A percentile compares a stretch with the other conserved stretches of the same genome.
Evolutionary conservation across 35 echinoderm and acorn worm species (phyloP).

Genomic region (Apostichopus parvimensis): DNA sequence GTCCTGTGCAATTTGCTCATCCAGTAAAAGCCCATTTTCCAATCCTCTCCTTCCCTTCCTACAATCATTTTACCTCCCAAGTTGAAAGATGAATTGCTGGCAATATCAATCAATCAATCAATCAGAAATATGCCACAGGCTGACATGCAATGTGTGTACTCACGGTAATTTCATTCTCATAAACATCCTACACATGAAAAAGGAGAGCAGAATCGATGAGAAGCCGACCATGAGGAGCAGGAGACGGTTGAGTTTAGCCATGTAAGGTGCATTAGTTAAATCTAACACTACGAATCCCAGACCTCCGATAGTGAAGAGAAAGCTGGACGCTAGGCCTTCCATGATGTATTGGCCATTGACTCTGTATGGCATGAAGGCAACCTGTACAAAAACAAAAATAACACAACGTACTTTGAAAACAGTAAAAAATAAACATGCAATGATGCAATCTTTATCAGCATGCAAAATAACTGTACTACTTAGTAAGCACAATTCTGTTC

Average conservation of each 20-base stretch:
- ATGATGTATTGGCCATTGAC: constrained; percentile 99
- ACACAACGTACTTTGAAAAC: not conserved
- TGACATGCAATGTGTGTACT: constrained; percentile 41
- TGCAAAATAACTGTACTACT: no score
- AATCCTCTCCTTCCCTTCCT: no score
- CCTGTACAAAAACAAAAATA: constrained; percentile 53
- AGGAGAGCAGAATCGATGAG: constrained; percentile 82
- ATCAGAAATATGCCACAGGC: no score
- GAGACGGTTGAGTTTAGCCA: constrained; percentile 95
- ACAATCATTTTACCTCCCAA: not conserved
- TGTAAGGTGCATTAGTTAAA: constrained; percentile 82
- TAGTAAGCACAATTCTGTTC: no score
- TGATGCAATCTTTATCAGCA: no score
- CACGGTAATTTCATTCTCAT: constrained; percentile 99
- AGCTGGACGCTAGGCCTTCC: constrained; percentile 97
- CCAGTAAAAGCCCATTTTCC: no score
- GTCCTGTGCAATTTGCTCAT: no score
- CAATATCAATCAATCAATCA: not conserved
- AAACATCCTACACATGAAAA: constrained; percentile 98
- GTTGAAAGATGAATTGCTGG: not conserved
- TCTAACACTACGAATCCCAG: constrained; percentile 94
- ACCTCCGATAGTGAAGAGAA: constrained; percentile 94
- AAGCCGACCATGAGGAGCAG: constrained; percentile 94
- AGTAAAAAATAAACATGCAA: no score
- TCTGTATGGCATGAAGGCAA: constrained; percentile 99